Conservation (phyloP, 53 echinoderm and acorn worm species). For the Luidia sarsii region DNA sequence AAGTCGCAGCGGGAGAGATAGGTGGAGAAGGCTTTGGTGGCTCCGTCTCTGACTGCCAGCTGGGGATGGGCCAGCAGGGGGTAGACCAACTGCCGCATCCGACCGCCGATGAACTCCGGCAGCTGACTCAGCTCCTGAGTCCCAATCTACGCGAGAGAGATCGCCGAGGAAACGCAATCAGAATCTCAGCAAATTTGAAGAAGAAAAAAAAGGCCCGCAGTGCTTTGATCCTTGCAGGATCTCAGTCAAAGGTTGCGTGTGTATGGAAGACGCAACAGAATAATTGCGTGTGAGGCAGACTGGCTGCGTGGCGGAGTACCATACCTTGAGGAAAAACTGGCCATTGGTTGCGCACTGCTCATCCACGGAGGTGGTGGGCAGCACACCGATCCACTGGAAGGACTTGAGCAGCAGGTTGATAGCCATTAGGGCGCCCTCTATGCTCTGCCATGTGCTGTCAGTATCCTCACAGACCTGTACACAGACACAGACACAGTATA, state of each 20-base stretch:
- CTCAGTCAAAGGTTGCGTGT: not conserved
- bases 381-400: slow-evolving; percentile 88
- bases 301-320: not conserved
- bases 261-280: no score
- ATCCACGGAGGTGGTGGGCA: slow-evolving; percentile 2
- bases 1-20: slow-evolving; percentile 92
- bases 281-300: no score
- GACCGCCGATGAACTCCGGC: slow-evolving; percentile 78
- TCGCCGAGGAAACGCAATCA: not conserved
- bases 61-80: slow-evolving; percentile 90
- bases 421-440: slow-evolving; percentile 94
- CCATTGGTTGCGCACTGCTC: slow-evolving; percentile 5
- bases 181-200: not conserved
- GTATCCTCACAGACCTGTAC: slow-evolving; percentile 82
- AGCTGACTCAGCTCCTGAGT: slow-evolving; percentile 81
- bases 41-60: slow-evolving; percentile 86
- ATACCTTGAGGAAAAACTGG: slow-evolving; percentile 75
- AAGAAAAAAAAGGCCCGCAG: no score
- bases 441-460: slow-evolving; percentile 88
- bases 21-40: slow-evolving; percentile 91
- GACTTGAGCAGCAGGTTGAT: slow-evolving; percentile 75
- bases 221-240: no score
- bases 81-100: slow-evolving; percentile 78
- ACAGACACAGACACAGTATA: no score
- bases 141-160: slow-evolving; percentile 84